A percentile compares a stretch with the other conserved stretches of the same genome.
These are phyloP conservation scores for Drosophila trapezifrons DNA, from an alignment of 1,140 invertebrate species.

Conservation along the genomic window DNA sequence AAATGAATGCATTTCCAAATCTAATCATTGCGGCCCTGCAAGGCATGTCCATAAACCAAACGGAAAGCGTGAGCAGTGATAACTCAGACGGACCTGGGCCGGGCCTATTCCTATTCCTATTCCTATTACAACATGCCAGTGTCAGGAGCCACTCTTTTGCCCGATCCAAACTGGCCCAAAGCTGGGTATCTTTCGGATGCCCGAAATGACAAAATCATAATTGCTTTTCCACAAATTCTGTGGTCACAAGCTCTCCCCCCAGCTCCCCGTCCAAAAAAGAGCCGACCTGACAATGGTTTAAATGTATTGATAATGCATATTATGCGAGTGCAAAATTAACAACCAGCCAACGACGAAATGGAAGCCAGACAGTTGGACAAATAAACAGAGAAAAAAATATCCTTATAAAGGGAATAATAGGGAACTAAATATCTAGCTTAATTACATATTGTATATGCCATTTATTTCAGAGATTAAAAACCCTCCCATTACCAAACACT, in stretches of 20 bases:
- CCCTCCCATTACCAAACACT: no score
- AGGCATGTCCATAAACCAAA: conserved; percentile 49
- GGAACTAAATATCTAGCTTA: no score
- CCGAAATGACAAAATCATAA: conserved; percentile 79
- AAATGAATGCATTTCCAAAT: conserved; percentile 46
- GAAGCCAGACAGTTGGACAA: conserved; percentile 39
- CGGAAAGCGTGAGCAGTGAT: conserved; percentile 54
- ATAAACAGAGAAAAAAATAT: background rate
- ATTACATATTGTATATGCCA: no score
- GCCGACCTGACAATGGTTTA: conserved; percentile 71
- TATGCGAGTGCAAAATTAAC: conserved; percentile 76
- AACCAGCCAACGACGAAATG: conserved; percentile 35
- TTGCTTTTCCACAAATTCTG: conserved; percentile 76
- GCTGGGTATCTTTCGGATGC: conserved; percentile 67
- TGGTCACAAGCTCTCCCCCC: conserved; percentile 27
- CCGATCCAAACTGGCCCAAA: conserved; percentile 26
- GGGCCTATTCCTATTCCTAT: background rate
- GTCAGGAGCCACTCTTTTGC: conserved; percentile 41
- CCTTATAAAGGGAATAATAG: no score
- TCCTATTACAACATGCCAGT: conserved; percentile 49
- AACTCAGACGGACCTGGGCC: conserved; percentile 51
- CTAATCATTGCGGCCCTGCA: conserved; percentile 50
- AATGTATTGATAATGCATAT: conserved; percentile 82
- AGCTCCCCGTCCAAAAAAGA: conserved; percentile 21
- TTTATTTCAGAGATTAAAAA: background rate